These are phyloP conservation scores for Nematostella vectensis DNA, from an alignment of 92 coral and sea anemone species.

Conservation along the genomic window DNA sequence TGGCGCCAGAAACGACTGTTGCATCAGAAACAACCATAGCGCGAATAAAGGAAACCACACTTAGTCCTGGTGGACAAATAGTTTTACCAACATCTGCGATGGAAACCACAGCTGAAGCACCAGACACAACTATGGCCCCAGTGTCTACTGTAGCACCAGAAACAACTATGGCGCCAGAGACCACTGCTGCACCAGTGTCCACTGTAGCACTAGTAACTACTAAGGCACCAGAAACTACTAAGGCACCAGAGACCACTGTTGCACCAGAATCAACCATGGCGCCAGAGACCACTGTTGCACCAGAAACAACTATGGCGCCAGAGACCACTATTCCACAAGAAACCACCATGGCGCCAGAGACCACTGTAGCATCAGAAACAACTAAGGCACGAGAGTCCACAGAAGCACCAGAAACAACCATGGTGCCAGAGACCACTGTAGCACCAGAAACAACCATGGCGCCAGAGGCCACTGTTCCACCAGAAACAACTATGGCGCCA, in stretches of 20 bases:
- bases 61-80: neutral
- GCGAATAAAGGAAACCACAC: neutral
- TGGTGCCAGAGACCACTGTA: too few species aligned
- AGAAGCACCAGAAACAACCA: neutral
- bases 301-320: neutral
- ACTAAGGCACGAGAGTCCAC: too few species aligned
- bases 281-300: neutral
- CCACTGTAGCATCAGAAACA: neutral
- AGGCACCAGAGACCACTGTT: neutral
- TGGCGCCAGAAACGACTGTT: neutral
- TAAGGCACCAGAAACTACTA: neutral
- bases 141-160: neutral
- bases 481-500: neutral
- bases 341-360: neutral
- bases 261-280: neutral
- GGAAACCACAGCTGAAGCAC: conserved; percentile 5
- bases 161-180: neutral
- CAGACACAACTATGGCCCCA: neutral
- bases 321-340: too few species aligned
- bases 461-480: neutral
- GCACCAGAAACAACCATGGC: neutral
- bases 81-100: neutral
- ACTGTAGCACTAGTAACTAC: neutral
- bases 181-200: neutral
- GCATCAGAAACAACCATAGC: neutral